Evolutionary conservation across 2,113 vertebrate species (phyloP).

Genomic region (Pterocles burchelli): DNA sequence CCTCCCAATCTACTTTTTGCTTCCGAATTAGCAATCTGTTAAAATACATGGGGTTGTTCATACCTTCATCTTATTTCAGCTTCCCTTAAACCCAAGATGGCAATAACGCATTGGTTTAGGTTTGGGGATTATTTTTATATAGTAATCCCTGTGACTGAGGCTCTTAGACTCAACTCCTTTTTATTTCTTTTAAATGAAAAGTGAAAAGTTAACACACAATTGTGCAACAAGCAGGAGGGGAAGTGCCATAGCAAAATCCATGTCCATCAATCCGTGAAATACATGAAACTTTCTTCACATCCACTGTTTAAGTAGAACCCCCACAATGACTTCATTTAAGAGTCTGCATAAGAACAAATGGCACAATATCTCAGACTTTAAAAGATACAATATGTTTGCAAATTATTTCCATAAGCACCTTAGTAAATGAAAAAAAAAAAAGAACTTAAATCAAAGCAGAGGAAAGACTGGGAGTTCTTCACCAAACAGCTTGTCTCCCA

Average conservation of each 20-base stretch:
- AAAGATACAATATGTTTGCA: constrained; percentile 56
- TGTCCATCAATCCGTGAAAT: neutral
- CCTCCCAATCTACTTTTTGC: neutral
- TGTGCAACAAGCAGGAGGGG: neutral
- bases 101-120: neutral
- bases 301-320: constrained; percentile 39
- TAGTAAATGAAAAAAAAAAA: neutral
- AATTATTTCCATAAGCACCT: constrained; percentile 60
- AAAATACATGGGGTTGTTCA: neutral
- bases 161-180: neutral
- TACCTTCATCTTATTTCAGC: neutral
- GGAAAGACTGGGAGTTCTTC: constrained; percentile 56
- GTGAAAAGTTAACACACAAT: neutral
- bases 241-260: neutral
- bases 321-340: constrained; percentile 37
- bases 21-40: neutral
- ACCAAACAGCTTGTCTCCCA: constrained; percentile 25
- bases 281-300: constrained; percentile 27
- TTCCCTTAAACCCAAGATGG: neutral
- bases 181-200: neutral
- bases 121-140: neutral
- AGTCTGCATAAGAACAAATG: constrained; percentile 28
- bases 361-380: constrained; percentile 37
- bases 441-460: constrained; percentile 43
- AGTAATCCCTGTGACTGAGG: neutral